Percentiles rank a stretch among this genome's conserved stretches.
These are phyloP conservation scores for Aurelia aurita DNA, from an alignment of 30 jellyfish, hydroid and myxozoan genomes.

Conservation along the genomic window DNA sequence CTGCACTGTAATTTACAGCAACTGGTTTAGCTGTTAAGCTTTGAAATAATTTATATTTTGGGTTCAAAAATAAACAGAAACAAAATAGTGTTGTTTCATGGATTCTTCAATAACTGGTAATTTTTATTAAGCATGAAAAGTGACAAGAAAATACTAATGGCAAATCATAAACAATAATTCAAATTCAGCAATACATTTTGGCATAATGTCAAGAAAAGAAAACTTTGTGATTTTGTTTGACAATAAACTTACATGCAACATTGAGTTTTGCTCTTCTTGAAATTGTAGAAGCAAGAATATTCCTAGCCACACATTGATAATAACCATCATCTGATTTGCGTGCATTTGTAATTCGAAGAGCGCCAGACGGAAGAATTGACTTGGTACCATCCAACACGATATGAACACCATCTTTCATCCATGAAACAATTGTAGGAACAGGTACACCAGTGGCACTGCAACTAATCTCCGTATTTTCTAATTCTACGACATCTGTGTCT, in stretches of 20 bases:
- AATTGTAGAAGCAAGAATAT: slow-evolving; percentile 79
- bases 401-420: slow-evolving; percentile 68
- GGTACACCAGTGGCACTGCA: slow-evolving; percentile 88
- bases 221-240: no score
- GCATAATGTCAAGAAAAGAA: no score
- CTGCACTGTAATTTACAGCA: no score
- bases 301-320: slow-evolving; percentile 87
- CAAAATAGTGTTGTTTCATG: no score
- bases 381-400: slow-evolving; percentile 37
- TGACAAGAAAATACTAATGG: no score
- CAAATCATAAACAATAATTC: no score
- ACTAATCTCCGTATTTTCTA: slow-evolving; percentile 13
- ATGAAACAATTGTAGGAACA: slow-evolving; percentile 68
- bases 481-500: slow-evolving; percentile 57
- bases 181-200: no score
- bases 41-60: no score
- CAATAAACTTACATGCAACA: slow-evolving; percentile 74
- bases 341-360: slow-evolving; percentile 54
- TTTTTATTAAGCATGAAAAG: no score
- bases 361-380: slow-evolving; percentile 68
- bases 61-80: no score
- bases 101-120: no score
- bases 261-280: slow-evolving; percentile 75
- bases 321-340: slow-evolving; percentile 73
- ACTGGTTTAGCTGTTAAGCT: no score